These are phyloP conservation scores for Plecturocebus donacophilus DNA, from an alignment of 2,113 vertebrate genomes.

Conservation along the genomic window DNA sequence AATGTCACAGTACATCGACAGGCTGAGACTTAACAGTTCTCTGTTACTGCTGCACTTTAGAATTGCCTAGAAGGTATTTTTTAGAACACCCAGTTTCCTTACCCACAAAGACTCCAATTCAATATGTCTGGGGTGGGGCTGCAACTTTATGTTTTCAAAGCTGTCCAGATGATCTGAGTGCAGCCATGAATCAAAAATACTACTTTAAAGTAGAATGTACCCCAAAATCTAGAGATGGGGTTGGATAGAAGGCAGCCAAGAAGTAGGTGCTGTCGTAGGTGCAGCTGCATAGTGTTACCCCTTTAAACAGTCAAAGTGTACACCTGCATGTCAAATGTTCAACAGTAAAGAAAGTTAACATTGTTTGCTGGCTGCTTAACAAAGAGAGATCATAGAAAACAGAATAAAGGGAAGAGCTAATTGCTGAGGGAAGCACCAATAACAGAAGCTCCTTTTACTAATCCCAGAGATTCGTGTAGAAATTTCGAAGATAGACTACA, in stretches of 20 bases:
- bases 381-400: background rate
- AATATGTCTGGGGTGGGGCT: background rate
- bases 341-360: background rate
- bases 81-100: background rate
- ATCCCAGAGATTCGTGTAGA: background rate
- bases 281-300: rapidly evolving
- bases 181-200: background rate
- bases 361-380: background rate
- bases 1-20: background rate
- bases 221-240: background rate
- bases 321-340: background rate
- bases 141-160: background rate
- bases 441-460: background rate
- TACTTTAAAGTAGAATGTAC: background rate
- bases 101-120: background rate
- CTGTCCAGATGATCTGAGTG: background rate
- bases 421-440: background rate
- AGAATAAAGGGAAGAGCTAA: background rate
- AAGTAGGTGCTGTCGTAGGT: background rate
- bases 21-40: background rate
- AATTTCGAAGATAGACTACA: background rate
- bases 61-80: background rate
- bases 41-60: background rate
- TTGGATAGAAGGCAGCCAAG: background rate
- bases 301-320: background rate